Evolutionary conservation across 2,113 vertebrate genomes (phyloP).

Genomic region (Pithys albifrons): DNA sequence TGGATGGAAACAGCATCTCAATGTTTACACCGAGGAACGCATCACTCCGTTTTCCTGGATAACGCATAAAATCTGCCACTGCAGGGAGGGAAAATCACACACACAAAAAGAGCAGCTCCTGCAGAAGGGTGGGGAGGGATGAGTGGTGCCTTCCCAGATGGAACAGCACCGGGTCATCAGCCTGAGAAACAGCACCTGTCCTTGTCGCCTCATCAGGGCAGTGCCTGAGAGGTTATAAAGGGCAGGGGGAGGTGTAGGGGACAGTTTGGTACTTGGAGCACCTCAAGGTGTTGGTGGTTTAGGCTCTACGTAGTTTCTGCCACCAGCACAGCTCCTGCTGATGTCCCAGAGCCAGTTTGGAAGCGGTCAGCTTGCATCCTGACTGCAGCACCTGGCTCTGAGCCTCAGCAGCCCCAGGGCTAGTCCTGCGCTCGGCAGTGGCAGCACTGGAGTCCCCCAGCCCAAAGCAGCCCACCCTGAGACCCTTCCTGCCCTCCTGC

Average conservation of each 20-base stretch:
- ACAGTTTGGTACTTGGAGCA: accelerated
- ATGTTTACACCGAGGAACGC: background rate
- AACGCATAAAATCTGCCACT: background rate
- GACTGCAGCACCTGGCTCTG: accelerated
- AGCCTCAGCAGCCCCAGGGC: background rate
- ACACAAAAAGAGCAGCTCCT: background rate
- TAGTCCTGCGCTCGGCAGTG: background rate
- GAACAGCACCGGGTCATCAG: background rate
- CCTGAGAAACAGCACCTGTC: background rate
- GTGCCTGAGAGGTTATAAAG: background rate
- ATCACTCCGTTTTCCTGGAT: background rate
- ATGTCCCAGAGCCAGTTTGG: background rate
- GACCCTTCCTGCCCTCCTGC: background rate
- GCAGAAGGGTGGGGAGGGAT: background rate
- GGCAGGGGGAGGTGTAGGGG: accelerated
- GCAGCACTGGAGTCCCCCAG: background rate
- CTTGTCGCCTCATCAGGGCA: background rate
- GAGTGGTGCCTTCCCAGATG: background rate
- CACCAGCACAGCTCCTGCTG: accelerated
- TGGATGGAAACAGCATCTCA: background rate
- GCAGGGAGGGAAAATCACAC: background rate
- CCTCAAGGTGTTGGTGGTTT: accelerated
- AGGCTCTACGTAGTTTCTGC: accelerated
- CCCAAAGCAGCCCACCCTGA: accelerated
- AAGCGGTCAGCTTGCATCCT: accelerated